Conservation (phyloP, 2,113 vertebrate genomes). For the Aspiorhynchus laticeps region DNA sequence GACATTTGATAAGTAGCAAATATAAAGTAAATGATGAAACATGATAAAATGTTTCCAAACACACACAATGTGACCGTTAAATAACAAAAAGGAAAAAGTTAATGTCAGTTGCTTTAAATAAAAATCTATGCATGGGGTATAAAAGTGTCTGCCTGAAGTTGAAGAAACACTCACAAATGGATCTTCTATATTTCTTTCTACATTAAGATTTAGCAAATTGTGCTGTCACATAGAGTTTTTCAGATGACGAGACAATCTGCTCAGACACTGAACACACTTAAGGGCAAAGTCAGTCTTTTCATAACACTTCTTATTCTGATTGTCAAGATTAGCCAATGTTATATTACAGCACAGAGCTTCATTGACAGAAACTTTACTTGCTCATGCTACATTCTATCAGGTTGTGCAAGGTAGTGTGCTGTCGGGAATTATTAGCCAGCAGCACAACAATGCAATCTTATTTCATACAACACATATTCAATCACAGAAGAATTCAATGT, state of each 20-base stretch:
- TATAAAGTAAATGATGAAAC: neutral
- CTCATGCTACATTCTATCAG: conserved; percentile 62
- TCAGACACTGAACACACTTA: neutral
- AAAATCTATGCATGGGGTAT: neutral
- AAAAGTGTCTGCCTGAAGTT: neutral
- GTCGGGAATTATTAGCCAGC: conserved; percentile 75
- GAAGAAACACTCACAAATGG: neutral
- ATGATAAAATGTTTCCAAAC: neutral
- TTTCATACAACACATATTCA: conserved; percentile 71
- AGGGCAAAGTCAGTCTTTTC: neutral
- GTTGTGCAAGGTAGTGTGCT: conserved; percentile 68
- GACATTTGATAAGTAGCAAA: neutral
- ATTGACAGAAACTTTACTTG: neutral
- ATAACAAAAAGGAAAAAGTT: neutral
- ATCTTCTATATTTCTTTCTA: neutral
- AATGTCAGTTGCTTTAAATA: neutral
- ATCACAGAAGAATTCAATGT: conserved; percentile 69
- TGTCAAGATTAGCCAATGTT: conserved; percentile 2
- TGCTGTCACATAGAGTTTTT: neutral
- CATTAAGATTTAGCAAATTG: neutral
- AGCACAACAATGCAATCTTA: conserved; percentile 75
- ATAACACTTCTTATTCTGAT: neutral
- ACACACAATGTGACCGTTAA: neutral
- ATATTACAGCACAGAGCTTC: neutral
- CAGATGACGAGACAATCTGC: neutral